Evolutionary conservation across 2,797 vertebrate genomes (phyloP).

Genomic region (Sebastes kiyomatsui): DNA sequence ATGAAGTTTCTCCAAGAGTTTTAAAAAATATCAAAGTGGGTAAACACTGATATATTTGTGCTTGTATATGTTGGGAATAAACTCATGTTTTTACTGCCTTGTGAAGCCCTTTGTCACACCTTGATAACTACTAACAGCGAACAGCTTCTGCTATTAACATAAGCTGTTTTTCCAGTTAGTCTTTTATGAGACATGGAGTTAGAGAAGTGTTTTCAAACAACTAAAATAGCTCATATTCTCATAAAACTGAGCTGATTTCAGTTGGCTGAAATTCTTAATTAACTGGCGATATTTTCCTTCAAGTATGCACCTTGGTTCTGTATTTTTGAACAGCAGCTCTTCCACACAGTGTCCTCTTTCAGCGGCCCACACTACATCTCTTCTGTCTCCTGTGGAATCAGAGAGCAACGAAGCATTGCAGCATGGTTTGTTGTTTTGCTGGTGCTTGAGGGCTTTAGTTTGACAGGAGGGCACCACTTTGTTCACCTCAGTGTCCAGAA

Average conservation of each 20-base stretch:
- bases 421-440: constrained; percentile 77
- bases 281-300: neutral
- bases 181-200: neutral
- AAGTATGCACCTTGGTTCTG: constrained; percentile 9
- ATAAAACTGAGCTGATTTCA: neutral
- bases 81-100: neutral
- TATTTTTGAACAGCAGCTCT: constrained; percentile 15
- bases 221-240: neutral
- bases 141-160: neutral
- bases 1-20: neutral
- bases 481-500: constrained; percentile 79
- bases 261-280: constrained; percentile 9
- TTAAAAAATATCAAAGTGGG: neutral
- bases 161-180: neutral
- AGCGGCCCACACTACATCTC: constrained; percentile 58
- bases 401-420: constrained; percentile 70
- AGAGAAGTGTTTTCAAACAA: neutral
- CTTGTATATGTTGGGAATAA: neutral
- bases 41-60: neutral
- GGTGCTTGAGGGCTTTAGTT: constrained; percentile 75
- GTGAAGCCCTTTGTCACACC: neutral
- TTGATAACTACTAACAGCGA: neutral
- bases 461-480: constrained; percentile 80
- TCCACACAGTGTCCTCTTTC: constrained; percentile 57
- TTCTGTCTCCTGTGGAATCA: constrained; percentile 76